phyloP scores from a whole-genome alignment of 2,797 vertebrate genomes.

The Alfaro cultratus region DNA sequence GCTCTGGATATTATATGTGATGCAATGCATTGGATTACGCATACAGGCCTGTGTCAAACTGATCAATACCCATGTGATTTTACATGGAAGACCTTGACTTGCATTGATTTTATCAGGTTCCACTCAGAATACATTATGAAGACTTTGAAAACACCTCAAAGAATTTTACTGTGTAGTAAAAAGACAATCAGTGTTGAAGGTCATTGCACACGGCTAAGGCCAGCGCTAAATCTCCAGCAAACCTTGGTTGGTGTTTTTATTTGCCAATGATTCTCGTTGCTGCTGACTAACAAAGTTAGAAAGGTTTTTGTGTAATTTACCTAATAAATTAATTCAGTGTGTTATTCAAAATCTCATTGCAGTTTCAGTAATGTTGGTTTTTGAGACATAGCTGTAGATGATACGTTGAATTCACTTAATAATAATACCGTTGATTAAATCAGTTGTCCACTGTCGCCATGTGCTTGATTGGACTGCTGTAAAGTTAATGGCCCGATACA shows the following conservation, averaged over 20 bases:
- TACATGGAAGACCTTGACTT: conserved; percentile 49
- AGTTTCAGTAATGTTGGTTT: background rate
- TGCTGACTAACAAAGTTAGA: background rate
- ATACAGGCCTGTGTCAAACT: conserved; percentile 15
- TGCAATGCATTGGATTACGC: conserved; percentile 40
- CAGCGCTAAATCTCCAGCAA: background rate
- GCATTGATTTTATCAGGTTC: conserved; percentile 46
- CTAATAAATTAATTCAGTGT: background rate
- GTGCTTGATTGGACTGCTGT: background rate
- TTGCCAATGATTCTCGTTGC: background rate
- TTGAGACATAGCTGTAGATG: background rate
- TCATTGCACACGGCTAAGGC: background rate
- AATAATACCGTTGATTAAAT: background rate
- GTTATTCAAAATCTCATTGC: background rate
- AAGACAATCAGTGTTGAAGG: background rate
- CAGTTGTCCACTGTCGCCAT: too few species aligned
- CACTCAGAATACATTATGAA: conserved; percentile 13
- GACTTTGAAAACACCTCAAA: background rate
- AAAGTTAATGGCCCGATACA: background rate
- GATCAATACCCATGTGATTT: conserved; percentile 56
- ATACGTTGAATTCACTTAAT: background rate
- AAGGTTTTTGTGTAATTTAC: background rate
- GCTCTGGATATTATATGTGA: conserved; percentile 19
- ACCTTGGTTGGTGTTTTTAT: background rate
- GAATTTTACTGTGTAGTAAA: background rate